phyloP scores from a whole-genome alignment of 2,888 invertebrate species.

The Diarsia mendica region DNA sequence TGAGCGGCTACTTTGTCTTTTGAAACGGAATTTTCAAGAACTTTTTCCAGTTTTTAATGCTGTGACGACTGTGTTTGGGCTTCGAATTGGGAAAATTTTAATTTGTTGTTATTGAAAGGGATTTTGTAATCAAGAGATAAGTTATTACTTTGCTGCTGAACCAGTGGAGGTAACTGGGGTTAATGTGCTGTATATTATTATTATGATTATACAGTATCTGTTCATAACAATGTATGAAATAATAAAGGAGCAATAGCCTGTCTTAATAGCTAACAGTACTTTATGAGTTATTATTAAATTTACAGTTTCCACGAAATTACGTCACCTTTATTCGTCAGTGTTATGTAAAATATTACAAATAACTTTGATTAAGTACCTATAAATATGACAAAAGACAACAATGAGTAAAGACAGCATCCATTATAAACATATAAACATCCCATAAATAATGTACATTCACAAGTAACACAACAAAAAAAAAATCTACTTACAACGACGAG shows the following conservation, averaged over 20 bases:
- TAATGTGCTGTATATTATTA: background rate
- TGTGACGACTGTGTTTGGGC: conserved; percentile 58
- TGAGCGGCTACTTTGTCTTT: conserved; percentile 81
- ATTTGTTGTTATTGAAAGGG: conserved; percentile 32
- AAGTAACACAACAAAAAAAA: conserved; percentile 57
- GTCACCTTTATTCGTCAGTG: background rate
- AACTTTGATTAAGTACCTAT: background rate
- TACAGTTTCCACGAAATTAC: conserved; percentile 14
- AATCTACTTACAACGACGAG: conserved; percentile 74
- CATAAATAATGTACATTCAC: conserved; percentile 33
- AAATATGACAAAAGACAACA: background rate
- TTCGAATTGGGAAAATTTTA: conserved; percentile 31
- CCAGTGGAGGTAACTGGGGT: too few species aligned
- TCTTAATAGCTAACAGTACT: conserved; percentile 31
- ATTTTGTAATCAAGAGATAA: conserved; percentile 16
- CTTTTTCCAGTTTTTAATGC: conserved; percentile 71
- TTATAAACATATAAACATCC: conserved; percentile 6
- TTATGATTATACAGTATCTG: background rate
- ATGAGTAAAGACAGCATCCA: background rate
- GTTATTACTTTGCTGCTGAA: background rate
- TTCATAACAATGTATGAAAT: conserved; percentile 19
- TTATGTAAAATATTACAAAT: background rate
- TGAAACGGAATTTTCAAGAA: conserved; percentile 75
- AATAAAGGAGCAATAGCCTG: conserved; percentile 4
- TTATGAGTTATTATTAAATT: conserved; percentile 23